Conservation (phyloP, 2,888 invertebrate genomes). For the Agonopterix arenella region DNA sequence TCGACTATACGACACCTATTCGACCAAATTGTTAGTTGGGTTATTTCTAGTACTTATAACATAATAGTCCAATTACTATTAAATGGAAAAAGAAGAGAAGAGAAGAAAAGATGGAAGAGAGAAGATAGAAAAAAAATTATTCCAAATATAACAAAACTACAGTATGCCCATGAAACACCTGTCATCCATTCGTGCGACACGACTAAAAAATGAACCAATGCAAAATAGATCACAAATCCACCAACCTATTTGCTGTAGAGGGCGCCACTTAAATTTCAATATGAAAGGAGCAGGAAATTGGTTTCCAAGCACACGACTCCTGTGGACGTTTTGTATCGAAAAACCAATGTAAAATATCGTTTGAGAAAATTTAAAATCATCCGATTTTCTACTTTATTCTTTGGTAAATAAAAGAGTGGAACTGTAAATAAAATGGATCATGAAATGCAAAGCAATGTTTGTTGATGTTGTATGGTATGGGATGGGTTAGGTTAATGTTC, state of each 20-base stretch:
- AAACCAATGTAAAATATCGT: constrained; percentile 25
- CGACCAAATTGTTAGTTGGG: too few relatives aligned
- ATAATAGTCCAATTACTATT: too few relatives aligned
- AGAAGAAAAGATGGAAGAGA: too few relatives aligned
- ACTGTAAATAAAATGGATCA: constrained; percentile 4
- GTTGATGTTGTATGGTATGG: constrained; percentile 13
- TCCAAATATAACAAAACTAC: too few relatives aligned
- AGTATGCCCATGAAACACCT: background rate
- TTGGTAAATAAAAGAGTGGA: constrained; percentile 10
- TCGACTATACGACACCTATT: too few relatives aligned
- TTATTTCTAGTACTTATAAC: too few relatives aligned
- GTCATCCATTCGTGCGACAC: background rate
- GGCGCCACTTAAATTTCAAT: constrained; percentile 67
- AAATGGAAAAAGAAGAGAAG: too few relatives aligned
- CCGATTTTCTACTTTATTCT: background rate
- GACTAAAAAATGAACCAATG: constrained; percentile 4
- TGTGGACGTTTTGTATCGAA: constrained; percentile 57
- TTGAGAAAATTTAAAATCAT: constrained; percentile 11
- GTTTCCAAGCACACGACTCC: constrained; percentile 59
- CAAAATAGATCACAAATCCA: constrained; percentile 22
- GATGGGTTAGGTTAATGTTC: constrained; percentile 27
- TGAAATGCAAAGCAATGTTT: constrained; percentile 14
- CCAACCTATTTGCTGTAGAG: constrained; percentile 36
- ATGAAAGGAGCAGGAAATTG: constrained; percentile 72
- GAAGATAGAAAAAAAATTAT: too few relatives aligned